A percentile compares a stretch with the other conserved stretches of the same genome.
Conservation (phyloP, 2,797 vertebrate species). For the Malurus splendens region DNA sequence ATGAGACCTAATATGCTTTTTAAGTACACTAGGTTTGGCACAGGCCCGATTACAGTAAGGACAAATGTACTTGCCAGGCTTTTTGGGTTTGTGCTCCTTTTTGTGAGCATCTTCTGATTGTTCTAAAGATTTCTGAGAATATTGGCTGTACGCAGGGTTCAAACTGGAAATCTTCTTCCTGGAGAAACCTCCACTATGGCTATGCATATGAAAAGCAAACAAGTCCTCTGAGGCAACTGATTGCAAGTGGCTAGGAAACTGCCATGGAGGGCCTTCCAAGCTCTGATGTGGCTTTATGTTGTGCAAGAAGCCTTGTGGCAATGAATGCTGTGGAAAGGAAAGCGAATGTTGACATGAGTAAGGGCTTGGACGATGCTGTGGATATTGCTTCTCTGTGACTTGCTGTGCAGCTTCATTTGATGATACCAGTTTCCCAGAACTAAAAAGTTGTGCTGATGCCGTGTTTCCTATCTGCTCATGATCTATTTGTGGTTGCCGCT, state of each 20-base stretch:
- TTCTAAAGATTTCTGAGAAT: constrained; percentile 87
- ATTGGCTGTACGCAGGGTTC: constrained; percentile 87
- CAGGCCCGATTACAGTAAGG: constrained; percentile 95
- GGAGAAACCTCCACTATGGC: constrained; percentile 83
- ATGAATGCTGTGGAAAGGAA: constrained; percentile 89
- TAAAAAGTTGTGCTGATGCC: constrained; percentile 83
- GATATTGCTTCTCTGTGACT: constrained; percentile 79
- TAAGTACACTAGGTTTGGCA: constrained; percentile 97
- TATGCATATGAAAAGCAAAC: constrained; percentile 84
- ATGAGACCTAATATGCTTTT: constrained; percentile 97
- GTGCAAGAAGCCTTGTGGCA: constrained; percentile 86
- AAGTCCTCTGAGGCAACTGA: constrained; percentile 88
- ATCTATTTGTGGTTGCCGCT: constrained; percentile 79
- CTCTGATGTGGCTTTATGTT: constrained; percentile 89
- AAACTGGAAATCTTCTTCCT: constrained; percentile 91
- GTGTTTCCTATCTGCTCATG: constrained; percentile 77
- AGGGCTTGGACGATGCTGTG: constrained; percentile 80
- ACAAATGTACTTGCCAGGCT: constrained; percentile 97
- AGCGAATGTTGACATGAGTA: constrained; percentile 88
- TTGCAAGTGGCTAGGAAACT: constrained; percentile 85
- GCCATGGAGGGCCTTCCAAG: constrained; percentile 90
- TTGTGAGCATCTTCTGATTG: constrained; percentile 88
- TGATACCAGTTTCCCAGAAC: constrained; percentile 81
- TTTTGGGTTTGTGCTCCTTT: constrained; percentile 96
- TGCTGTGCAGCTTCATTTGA: constrained; percentile 77